Percentiles rank a stretch among this genome's conserved stretches.
These are phyloP conservation scores for Drosophila orosa DNA, from an alignment of 1,140 invertebrate species.

Conservation along the genomic window DNA sequence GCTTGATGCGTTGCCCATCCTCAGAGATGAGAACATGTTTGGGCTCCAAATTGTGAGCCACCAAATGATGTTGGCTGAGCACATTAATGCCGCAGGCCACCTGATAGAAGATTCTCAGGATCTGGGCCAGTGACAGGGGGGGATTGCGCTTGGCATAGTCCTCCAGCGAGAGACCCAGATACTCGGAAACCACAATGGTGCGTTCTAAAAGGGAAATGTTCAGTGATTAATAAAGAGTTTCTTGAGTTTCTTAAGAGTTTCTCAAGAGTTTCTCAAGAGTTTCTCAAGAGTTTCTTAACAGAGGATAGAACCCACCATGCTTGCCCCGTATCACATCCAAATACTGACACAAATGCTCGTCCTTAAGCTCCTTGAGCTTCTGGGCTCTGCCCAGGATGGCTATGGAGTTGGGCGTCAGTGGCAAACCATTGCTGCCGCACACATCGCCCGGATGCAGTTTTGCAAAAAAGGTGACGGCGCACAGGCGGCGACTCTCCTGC, in stretches of 20 bases:
- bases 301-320: conserved; percentile 91
- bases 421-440: conserved; percentile 97
- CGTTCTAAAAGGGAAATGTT: conserved; percentile 87
- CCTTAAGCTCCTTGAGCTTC: conserved; percentile 91
- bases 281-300: no score
- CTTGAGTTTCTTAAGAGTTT: no score
- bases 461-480: conserved; percentile 95
- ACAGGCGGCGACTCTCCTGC: conserved; percentile 85
- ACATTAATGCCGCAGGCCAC: conserved; percentile 90
- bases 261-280: no score
- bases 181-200: conserved; percentile 95
- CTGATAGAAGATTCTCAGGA: conserved; percentile 87
- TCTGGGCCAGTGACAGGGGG: conserved; percentile 86
- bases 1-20: conserved; percentile 89
- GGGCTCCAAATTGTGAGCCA: conserved; percentile 91
- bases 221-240: not conserved
- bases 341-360: conserved; percentile 94
- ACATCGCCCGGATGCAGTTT: conserved; percentile 94
- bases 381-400: conserved; percentile 96
- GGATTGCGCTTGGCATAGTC: conserved; percentile 74
- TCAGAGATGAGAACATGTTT: conserved; percentile 93
- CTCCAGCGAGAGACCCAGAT: conserved; percentile 88
- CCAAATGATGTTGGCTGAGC: conserved; percentile 90
- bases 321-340: conserved; percentile 96
- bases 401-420: conserved; percentile 97